phyloP scores from a whole-genome alignment of 2,797 vertebrate species.

The Pangasius sanitwongsei region DNA sequence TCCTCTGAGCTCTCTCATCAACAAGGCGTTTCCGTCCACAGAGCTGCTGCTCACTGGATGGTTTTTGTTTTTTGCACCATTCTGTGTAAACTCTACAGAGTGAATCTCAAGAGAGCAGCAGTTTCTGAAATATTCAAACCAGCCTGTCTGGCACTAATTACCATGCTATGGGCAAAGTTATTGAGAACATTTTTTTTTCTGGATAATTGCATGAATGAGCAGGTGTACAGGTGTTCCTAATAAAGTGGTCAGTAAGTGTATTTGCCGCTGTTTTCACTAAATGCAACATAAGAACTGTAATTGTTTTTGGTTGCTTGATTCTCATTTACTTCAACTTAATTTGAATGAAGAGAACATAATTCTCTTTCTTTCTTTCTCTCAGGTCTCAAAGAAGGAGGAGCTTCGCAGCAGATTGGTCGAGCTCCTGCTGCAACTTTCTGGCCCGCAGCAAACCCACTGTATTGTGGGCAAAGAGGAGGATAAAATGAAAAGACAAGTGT shows the following conservation, averaged over 20 bases:
- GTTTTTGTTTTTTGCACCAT: not conserved
- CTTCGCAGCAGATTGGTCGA: constrained; percentile 83
- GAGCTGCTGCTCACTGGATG: not conserved
- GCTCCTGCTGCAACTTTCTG: constrained; percentile 82
- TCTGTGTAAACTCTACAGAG: not conserved
- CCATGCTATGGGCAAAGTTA: not conserved
- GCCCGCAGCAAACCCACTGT: constrained; percentile 79
- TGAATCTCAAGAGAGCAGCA: not conserved
- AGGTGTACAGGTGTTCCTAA: not conserved
- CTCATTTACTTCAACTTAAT: not conserved
- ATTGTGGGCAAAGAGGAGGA: constrained; percentile 76
- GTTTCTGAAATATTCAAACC: not conserved
- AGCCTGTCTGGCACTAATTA: not conserved
- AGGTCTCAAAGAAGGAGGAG: constrained; percentile 83
- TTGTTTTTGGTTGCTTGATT: not conserved
- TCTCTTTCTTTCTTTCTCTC: constrained; percentile 50
- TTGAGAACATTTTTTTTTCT: not conserved
- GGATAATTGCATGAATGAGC: not conserved
- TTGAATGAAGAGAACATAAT: not conserved
- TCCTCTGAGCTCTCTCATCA: not conserved
- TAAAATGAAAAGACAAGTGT: constrained; percentile 84
- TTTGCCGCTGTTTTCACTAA: not conserved
- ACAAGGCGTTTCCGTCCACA: not conserved
- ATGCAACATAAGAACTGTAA: not conserved
- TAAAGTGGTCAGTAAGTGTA: not conserved